Percentiles rank a stretch among this genome's conserved stretches.
phyloP scores from a whole-genome alignment of 1,140 invertebrate genomes.

The Listronotus oregonensis region DNA sequence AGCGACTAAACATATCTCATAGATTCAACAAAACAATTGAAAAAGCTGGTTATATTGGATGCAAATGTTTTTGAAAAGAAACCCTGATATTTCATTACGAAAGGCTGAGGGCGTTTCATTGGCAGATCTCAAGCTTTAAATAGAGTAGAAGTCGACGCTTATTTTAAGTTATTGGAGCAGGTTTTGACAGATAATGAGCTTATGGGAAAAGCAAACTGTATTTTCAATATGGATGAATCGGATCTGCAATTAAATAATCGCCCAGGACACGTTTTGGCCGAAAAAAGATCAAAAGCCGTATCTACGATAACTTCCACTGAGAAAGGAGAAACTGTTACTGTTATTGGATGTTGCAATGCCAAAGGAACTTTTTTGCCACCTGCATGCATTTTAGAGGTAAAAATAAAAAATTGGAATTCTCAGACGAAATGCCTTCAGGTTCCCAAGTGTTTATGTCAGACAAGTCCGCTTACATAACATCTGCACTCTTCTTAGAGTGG shows the following conservation, averaged over 20 bases:
- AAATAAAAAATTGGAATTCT: constrained; percentile 52
- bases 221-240: constrained; percentile 46
- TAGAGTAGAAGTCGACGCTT: too few species aligned
- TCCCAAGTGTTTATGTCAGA: constrained; percentile 41
- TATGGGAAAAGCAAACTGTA: too few species aligned
- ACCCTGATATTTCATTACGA: too few species aligned
- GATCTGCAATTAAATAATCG: constrained; percentile 39
- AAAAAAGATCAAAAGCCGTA: constrained; percentile 24
- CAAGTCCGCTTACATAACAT: constrained; percentile 51
- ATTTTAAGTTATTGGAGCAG: too few species aligned
- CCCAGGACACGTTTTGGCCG: constrained; percentile 20
- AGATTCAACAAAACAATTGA: too few species aligned
- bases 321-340: constrained; percentile 51
- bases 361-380: constrained; percentile 40
- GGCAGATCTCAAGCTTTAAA: too few species aligned
- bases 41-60: too few species aligned
- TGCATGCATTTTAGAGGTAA: constrained; percentile 49
- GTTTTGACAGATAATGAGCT: too few species aligned
- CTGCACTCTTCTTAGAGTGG: constrained; percentile 48
- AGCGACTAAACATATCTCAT: too few species aligned
- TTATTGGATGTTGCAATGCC: constrained; percentile 45
- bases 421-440: constrained; percentile 46
- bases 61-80: too few species aligned
- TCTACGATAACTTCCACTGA: constrained; percentile 16
- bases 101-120: too few species aligned